Evolutionary conservation across 1,140 invertebrate genomes (phyloP), one percentile per base, ranked within the genome.

Genomic region (Drosophila virilis): DNA sequence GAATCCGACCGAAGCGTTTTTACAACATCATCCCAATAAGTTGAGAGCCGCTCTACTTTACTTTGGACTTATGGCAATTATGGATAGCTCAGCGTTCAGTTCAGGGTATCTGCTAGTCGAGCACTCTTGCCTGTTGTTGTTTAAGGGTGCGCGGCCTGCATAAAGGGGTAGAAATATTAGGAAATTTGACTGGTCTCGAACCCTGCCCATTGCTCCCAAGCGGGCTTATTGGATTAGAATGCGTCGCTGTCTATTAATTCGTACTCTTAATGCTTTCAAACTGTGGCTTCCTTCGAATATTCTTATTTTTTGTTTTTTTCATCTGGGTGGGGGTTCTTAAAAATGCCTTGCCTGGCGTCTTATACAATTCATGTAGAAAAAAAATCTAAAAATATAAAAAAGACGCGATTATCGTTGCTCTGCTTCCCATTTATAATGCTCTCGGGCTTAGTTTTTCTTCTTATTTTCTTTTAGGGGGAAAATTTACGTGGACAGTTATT

Each of bases 221-320:
- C 33, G 69, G 73, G 42, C 84, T 88, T 89, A 70, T 83, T 78
- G 72, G 82, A 86, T 88, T 88, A 81, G 61, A 71, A 71, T 64
- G 40, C 54, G 67, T 50, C 40, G 73, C 54, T 65, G 67, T 75
- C 73, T 71, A 71, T 71, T 75, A 75, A 71, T 71, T 71, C 71
- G 54, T 43, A 38, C 40, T 65, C 70, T 75, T 75, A 75, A 75
- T 71, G 68, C 42, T 13, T 38, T 50, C 66, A 57, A 74, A 74
- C 64, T 73, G 64, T 42, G 70, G 64, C 70, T 74, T 69, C 66
- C 48, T 50, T 28, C n/a, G 13, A 54, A 22, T 59, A 55, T 55
- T 35, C 43, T 10, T 60, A 17, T 35, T 15, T 46, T 28, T 37
- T 37, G 43, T 22, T 38, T 40, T 33, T 48, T 22, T 22, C 5